Evolutionary conservation across 2,113 vertebrate species (phyloP), one percentile per base, ranked within the genome.

Genomic region (Anolis sagrei): DNA sequence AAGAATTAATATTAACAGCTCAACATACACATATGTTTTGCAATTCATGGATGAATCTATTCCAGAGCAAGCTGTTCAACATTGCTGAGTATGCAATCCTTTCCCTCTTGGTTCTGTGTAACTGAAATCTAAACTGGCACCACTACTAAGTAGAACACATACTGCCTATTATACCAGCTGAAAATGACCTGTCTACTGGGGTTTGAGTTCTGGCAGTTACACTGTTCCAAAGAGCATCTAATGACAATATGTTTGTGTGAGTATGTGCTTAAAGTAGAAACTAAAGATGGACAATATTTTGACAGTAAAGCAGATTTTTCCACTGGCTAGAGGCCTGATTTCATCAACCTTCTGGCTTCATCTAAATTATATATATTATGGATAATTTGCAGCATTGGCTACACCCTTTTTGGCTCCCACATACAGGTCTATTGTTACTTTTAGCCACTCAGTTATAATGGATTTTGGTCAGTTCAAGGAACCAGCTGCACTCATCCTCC

Each of bases 351-450:
- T 73, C 54, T 80, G 51, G 77, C 77, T 86, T 80, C 44, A 75
- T n/a, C 23, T 81, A 86, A 86, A 81, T 80, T 73, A 86, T 51
- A 86, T 86, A 80, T 62, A 79, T 73, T 85, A 79, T 80, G 44
- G 69, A 86, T 81, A 80, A 86, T 86, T 80, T 86, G 64, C 69
- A 80, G 84, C 69, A 64, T 27, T 74, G 77, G 51, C 21, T 73
- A 64, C 69, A 74, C n/a, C 36, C 77, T 72, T 23, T 64, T 61
- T 86, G 84, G 84, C 84, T 74, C 39, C 39, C 44, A 36, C 62
- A 66, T 86, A 80, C 23, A 36, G n/a, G 29, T 32, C 69, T 80
- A 74, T 80, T 86, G 77, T 66, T 74, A 86, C 66, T 81, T 81
- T 66, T 81, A 86, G 75, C 39, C 32, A 21, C 79, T 81, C 39